Base-by-base conservation (phyloP, 2,113 vertebrate genomes). In the Callorhinus ursinus region DNA sequence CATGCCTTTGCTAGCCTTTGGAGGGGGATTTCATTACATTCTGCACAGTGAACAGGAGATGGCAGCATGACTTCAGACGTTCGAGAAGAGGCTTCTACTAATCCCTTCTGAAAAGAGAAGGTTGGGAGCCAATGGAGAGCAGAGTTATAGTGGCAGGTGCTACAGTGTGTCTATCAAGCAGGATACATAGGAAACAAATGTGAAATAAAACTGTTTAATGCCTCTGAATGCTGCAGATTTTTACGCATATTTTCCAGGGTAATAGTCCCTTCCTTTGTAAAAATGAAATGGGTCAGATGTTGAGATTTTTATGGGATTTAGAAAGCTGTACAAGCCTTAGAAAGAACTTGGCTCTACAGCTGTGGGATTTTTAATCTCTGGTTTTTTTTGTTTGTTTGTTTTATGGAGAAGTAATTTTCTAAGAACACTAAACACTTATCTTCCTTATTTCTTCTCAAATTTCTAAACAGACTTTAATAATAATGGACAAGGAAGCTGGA, bases 231-330 rank as follows among this genome's bases (percentile, higher is more conserved):
- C 51, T 94, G 96, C 51, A 94, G 76, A 83, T 89, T 98, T 98
- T 95, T 92, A 16, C n/a, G 82, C 97, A 53, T 92, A 14, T 98
- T 98, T 98, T 97, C 96, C 97, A 98, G 96, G 26, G 1, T 28
- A 59, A 97, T 63, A 95, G 82, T 42, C 94, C 84, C 63, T 97
- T 96, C 71, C 82, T 98, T 98, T 98, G 97, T 98, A 98, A 99
- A 99, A 98, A 18, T 63, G 96, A 97, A 98, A 97, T 96, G 33
- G 85, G 96, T 99, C 98, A 99, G 98, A 98, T 98, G 98, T 91
- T 97, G 87, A 94, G 80, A 59, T 61, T 98, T 98, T 98, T 98
- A 98, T 28, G 26, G 95, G 6, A 61, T 69, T 98, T 98, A 96
- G 97, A 98, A 98, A 98, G 12, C 93, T 65, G 96, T 89, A 90